Evolutionary conservation across 2,888 invertebrate species (phyloP), one percentile per base, ranked within the genome.

Genomic region (Dione vanillae): DNA sequence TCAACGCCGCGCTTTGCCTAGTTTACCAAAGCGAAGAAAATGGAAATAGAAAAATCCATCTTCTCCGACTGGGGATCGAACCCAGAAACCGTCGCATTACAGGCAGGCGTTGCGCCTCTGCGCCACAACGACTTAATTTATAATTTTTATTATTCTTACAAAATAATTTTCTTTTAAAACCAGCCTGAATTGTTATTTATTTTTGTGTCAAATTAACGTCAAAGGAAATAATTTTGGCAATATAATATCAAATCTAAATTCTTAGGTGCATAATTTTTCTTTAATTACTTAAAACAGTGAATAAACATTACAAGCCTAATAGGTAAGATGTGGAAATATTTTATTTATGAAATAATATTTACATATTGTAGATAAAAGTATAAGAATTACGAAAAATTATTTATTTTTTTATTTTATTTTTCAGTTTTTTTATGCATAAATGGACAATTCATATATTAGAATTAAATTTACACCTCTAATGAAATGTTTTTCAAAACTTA

Each of bases 381-480:
- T 9, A 20, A 43, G 14, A 40, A 12, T 9, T 40, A 5, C 19
- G 7, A 16, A 11, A 2, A 37, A 51, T 40, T 75, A 69, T 69
- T 71, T 72, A 72, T 70, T 54, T 58, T 71, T 59, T 73, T 71
- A 69, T 52, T 72, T 67, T 76, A 77, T 73, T 78, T 78, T 76
- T 69, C 74, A 74, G 74, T 51, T 71, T 67, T 74, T 47, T 59
- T 65, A 69, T 58, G 47, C 2, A n/a, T 72, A 59, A 71, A 90
- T 91, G 90, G 87, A 86, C 56, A 80, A 82, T 7, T 85, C 90
- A 37, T 81, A 82, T 67, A 76, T 91, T 45, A 80, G 81, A 67
- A 83, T 92, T 49, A 89, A 87, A 80, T 91, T 92, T 72, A 82
- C 78, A 35, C 85, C 91, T 6, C 75, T 90, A 0, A 70, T 89